Evolutionary conservation across 2,797 vertebrate species (phyloP), one percentile per base, ranked within the genome.

Genomic region (Knipowitschia caucasica): DNA sequence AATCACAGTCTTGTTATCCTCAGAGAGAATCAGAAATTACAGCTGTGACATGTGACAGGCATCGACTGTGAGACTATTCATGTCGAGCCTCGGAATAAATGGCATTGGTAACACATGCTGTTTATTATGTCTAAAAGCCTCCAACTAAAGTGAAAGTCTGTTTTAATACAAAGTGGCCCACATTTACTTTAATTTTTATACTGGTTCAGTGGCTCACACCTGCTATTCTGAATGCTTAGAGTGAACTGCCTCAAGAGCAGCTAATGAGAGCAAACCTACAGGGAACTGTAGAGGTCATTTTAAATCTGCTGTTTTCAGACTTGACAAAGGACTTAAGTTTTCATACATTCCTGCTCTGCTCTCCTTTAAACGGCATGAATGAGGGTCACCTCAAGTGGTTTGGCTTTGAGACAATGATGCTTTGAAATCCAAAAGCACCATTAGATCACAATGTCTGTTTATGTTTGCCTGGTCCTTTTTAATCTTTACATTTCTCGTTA

Each of bases 221-320:
- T 86, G 77, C 76, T 55, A 60, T 50, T 33, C 70, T 23, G 53
- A 79, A 67, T 65, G 67, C 83, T 84, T 69, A 75, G 62, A 63
- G 64, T 34, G 29, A 64, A 59, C 69, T 64, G 68, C 71, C 36
- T 72, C 56, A 52, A 52, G 60, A 47, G 62, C 73, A 72, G 81
- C 83, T 87, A 89, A 88, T 88, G 83, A 85, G 78, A 78, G 73
- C 79, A 43, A 80, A 75, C 77, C 84, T 78, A 36, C 10, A 71
- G 80, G 76, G 80, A 80, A 82, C 77, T 73, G 79, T 77, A 74
- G 81, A 87, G 84, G 86, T 88, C 85, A 86, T 79, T 86, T 86
- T 80, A 85, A 86, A 86, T 85, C 88, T 86, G 83, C 79, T 82
- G 83, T 88, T 87, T 87, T 78, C 83, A 84, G 77, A 76, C 79